Evolutionary conservation across 2,888 invertebrate genomes (phyloP).

Genomic region (Girardia tigrina): DNA sequence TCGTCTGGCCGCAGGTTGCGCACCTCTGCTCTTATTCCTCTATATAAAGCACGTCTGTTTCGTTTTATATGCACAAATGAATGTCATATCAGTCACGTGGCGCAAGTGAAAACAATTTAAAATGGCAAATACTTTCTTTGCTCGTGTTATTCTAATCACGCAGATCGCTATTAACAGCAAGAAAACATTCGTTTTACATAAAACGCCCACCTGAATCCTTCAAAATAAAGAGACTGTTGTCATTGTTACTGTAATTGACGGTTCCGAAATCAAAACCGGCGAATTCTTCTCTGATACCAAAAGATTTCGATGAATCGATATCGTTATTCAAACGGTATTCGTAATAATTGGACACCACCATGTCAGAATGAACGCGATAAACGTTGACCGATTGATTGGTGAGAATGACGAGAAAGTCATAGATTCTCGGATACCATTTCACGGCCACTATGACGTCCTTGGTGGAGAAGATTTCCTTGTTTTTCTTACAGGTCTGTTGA

Average conservation of each 20-base stretch:
- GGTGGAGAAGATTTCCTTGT: not conserved
- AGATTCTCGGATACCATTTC: not conserved
- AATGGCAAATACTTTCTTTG: no score
- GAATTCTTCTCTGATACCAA: not conserved
- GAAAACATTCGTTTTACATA: no score
- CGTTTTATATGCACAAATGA: no score
- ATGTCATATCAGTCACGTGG: no score
- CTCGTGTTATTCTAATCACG: no score
- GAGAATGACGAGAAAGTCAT: not conserved
- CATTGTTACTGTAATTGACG: not conserved
- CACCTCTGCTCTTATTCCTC: no score
- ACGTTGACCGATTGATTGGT: not conserved
- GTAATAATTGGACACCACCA: not conserved
- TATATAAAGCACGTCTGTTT: no score
- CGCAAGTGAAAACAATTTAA: no score
- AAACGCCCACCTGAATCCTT: not conserved
- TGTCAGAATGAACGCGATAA: not conserved
- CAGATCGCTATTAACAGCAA: no score
- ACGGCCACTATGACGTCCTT: not conserved
- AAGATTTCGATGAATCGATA: not conserved
- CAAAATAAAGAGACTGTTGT: not conserved
- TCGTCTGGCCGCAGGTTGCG: no score
- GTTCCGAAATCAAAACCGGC: not conserved
- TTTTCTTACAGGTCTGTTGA: slow-evolving; percentile 14
- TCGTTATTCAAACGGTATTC: not conserved